These are phyloP conservation scores for Phlogophora meticulosa DNA, from an alignment of 2,888 invertebrate genomes.

Conservation along the genomic window DNA sequence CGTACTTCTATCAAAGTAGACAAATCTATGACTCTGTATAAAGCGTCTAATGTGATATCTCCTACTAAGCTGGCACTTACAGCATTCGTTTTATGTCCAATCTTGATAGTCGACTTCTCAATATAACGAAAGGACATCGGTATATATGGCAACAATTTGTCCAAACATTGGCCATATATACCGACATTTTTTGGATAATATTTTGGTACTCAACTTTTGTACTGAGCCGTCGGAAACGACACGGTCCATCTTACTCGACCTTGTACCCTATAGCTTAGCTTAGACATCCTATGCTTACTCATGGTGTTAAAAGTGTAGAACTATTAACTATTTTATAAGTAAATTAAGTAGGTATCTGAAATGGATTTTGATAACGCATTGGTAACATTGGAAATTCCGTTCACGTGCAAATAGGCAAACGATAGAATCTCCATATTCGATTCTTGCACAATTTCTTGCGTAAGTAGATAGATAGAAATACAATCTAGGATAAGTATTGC, in stretches of 20 bases:
- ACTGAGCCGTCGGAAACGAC: conserved; percentile 84
- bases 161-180: conserved; percentile 63
- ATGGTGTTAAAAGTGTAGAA: conserved; percentile 73
- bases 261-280: conserved; percentile 86
- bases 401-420: conserved; percentile 58
- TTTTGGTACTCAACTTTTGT: conserved; percentile 89
- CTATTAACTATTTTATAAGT: conserved; percentile 83
- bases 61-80: conserved; percentile 62
- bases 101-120: conserved; percentile 62
- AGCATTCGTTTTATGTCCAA: conserved; percentile 65
- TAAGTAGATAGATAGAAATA: conserved; percentile 86
- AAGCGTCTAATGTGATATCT: conserved; percentile 68
- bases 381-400: conserved; percentile 63
- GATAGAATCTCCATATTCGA: conserved; percentile 70
- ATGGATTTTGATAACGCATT: conserved; percentile 77
- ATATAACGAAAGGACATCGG: conserved; percentile 55
- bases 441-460: conserved; percentile 87
- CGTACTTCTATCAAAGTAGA: conserved; percentile 40
- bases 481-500: conserved; percentile 76
- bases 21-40: conserved; percentile 50
- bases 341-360: conserved; percentile 78
- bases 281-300: conserved; percentile 80
- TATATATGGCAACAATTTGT: conserved; percentile 50
- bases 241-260: conserved; percentile 86
- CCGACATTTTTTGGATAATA: conserved; percentile 80